A percentile compares a stretch with the other conserved stretches of the same genome.
Evolutionary conservation across 2,797 vertebrate genomes (phyloP).

Genomic region (Oceanodroma leucorhoa): DNA sequence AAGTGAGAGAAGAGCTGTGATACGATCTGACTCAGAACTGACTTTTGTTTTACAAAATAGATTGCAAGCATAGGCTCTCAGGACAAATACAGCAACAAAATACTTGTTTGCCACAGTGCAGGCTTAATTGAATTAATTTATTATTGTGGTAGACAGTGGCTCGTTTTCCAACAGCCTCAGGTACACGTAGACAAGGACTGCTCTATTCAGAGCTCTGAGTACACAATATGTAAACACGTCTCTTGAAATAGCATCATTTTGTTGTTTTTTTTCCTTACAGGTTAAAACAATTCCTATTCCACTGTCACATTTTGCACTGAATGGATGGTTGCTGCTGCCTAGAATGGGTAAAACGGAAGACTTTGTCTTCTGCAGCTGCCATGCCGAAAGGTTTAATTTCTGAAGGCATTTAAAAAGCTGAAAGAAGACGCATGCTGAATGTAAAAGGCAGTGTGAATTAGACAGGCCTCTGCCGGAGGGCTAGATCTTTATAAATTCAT

Average conservation of each 20-base stretch:
- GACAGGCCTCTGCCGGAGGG: background rate
- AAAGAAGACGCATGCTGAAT: constrained; percentile 9
- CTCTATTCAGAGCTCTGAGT: background rate
- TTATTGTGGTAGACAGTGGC: background rate
- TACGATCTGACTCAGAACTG: background rate
- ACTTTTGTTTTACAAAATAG: background rate
- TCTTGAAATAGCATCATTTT: background rate
- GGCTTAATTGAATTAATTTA: background rate
- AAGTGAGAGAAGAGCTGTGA: background rate
- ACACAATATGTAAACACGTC: background rate
- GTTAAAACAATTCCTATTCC: background rate
- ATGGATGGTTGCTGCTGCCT: background rate
- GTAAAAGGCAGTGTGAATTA: constrained; percentile 9
- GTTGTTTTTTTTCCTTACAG: background rate
- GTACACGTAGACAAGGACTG: background rate
- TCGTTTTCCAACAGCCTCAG: constrained; percentile 12
- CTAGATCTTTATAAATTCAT: background rate
- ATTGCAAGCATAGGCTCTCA: background rate
- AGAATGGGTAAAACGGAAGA: constrained; percentile 21
- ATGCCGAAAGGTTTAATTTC: constrained; percentile 11
- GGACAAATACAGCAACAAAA: constrained; percentile 11
- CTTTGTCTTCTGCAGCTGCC: constrained; percentile 28
- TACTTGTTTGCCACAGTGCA: background rate
- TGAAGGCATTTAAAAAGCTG: background rate
- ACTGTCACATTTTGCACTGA: background rate